These are phyloP conservation scores for Apocheima hispidaria DNA, from an alignment of 2,888 invertebrate genomes.

Conservation along the genomic window DNA sequence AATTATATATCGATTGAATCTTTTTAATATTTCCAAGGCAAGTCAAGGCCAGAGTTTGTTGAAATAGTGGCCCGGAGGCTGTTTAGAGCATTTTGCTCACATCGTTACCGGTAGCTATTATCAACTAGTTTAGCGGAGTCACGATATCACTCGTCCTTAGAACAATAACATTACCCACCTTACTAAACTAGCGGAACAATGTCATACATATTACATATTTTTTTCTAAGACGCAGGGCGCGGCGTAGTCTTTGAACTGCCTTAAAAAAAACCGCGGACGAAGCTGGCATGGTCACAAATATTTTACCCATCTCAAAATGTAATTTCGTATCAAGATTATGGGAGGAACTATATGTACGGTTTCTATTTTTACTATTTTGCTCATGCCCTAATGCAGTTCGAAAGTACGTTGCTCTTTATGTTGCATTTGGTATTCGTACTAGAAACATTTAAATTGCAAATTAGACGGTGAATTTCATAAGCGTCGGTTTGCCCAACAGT, in stretches of 20 bases:
- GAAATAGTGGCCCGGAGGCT: not conserved
- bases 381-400: too few relatives aligned
- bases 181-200: not conserved
- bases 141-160: conserved; percentile 1
- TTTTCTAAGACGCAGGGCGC: too few relatives aligned
- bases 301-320: too few relatives aligned
- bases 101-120: conserved; percentile 1
- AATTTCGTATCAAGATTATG: too few relatives aligned
- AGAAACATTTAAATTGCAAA: conserved; percentile 27
- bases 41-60: not conserved
- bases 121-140: conserved; percentile 4
- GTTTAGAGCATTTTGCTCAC: not conserved
- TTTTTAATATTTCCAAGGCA: conserved; percentile 2
- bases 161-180: conserved; percentile 5
- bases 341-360: too few relatives aligned
- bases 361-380: not conserved
- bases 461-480: conserved; percentile 22
- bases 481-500: conserved; percentile 20
- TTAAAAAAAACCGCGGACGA: too few relatives aligned
- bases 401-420: not conserved
- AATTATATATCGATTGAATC: not conserved
- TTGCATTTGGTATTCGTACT: not conserved
- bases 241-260: too few relatives aligned
- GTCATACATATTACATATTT: not conserved
- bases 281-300: too few relatives aligned